Evolutionary conservation across 1,140 invertebrate species (phyloP).

Genomic region (Hyphantria cunea): DNA sequence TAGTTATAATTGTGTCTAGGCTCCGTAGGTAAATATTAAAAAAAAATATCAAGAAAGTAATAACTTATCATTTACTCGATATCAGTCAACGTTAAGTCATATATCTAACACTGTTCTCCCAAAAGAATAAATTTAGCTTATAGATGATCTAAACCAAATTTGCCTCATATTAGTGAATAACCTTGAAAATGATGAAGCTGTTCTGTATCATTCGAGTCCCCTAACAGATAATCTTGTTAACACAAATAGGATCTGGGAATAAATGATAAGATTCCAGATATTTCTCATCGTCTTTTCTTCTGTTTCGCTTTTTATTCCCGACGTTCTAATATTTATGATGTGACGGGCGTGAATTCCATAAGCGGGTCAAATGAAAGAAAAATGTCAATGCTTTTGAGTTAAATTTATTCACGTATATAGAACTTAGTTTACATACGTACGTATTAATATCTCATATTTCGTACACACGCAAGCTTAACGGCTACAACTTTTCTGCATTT

Average conservation of each 20-base stretch:
- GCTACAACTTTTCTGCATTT: too few species aligned
- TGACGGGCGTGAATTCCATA: conserved; percentile 13
- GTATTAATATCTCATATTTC: too few species aligned
- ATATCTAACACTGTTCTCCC: neutral
- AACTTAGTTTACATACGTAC: too few species aligned
- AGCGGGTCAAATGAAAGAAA: conserved; percentile 13
- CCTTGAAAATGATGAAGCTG: conserved; percentile 19
- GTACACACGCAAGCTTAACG: too few species aligned
- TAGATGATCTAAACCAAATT: conserved; percentile 7
- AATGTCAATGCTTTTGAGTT: neutral
- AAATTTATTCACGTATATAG: neutral
- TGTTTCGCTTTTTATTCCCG: conserved; percentile 20
- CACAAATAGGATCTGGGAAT: conserved; percentile 27
- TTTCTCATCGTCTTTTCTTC: conserved; percentile 8
- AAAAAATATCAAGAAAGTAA: neutral
- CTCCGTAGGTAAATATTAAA: too few species aligned
- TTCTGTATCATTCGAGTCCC: conserved; percentile 13
- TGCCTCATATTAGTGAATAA: conserved; percentile 3
- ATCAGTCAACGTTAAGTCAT: neutral
- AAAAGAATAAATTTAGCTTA: conserved; percentile 5
- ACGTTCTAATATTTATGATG: conserved; percentile 11
- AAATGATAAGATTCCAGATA: conserved; percentile 18
- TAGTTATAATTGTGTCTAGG: too few species aligned
- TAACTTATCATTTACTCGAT: neutral
- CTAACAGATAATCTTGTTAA: conserved; percentile 28